Percentiles rank a stretch among this genome's conserved stretches.
These are phyloP conservation scores for Neogale vison DNA, from an alignment of 2,113 vertebrate species.

Conservation along the genomic window DNA sequence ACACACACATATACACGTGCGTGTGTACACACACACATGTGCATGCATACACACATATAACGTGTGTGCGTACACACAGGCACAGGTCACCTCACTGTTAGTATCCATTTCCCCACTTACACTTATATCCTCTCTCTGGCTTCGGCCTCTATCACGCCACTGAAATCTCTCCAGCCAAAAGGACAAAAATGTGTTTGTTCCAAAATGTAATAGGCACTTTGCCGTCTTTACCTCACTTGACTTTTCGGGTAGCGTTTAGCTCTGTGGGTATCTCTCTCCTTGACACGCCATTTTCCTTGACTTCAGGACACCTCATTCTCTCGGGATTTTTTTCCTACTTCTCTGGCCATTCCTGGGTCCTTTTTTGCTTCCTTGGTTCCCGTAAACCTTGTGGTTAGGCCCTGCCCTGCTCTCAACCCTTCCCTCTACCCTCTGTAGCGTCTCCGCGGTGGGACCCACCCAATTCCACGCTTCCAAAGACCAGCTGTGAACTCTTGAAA, in stretches of 20 bases:
- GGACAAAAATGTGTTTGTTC: not conserved
- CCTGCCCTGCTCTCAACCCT: too few species aligned
- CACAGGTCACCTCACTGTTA: not conserved
- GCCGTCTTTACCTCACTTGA: not conserved
- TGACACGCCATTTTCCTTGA: not conserved
- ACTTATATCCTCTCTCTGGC: not conserved
- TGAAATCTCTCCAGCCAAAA: not conserved
- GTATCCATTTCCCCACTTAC: not conserved
- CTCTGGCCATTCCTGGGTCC: not conserved
- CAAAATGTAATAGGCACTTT: not conserved
- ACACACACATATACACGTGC: not conserved
- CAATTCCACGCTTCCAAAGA: not conserved
- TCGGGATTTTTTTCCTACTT: not conserved
- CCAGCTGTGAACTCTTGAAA: not conserved
- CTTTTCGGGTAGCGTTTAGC: fast-evolving
- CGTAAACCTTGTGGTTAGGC: not conserved
- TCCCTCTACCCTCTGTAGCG: too few species aligned
- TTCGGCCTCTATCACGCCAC: not conserved
- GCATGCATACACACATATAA: too few species aligned
- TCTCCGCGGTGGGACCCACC: not conserved
- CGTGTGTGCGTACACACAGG: not conserved
- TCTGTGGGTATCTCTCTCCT: fast-evolving
- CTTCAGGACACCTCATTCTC: not conserved
- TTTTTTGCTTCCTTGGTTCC: not conserved
- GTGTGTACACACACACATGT: not conserved